Evolutionary conservation across 2,113 vertebrate genomes (phyloP).

Genomic region (Gallinago paraguaiae): DNA sequence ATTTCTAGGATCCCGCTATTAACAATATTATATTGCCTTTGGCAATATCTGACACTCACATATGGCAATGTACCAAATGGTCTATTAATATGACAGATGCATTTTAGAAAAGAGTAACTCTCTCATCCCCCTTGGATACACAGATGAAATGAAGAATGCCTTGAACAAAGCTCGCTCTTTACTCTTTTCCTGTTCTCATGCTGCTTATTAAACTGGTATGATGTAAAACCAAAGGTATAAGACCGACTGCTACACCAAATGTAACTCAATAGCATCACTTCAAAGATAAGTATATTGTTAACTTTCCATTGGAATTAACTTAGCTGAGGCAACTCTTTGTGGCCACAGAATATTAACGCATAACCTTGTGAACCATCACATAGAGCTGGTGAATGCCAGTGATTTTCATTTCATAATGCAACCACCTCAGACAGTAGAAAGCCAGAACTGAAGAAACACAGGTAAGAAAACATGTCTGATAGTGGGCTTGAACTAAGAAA

Average conservation of each 20-base stretch:
- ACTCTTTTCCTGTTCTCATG: neutral
- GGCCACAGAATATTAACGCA: constrained; percentile 46
- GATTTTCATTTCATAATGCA: constrained; percentile 58
- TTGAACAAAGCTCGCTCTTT: constrained; percentile 26
- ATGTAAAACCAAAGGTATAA: neutral
- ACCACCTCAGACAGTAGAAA: constrained; percentile 31
- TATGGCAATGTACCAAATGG: constrained; percentile 28
- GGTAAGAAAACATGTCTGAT: constrained; percentile 40
- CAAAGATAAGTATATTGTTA: constrained; percentile 51
- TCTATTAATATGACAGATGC: constrained; percentile 33
- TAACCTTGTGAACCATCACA: constrained; percentile 46
- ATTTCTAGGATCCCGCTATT: constrained; percentile 20
- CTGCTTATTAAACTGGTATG: constrained; percentile 23
- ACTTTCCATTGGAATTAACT: constrained; percentile 47
- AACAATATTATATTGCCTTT: constrained; percentile 29
- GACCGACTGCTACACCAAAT: constrained; percentile 6
- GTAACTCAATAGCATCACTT: constrained; percentile 34
- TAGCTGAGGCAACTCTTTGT: constrained; percentile 34
- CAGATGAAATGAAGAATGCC: neutral
- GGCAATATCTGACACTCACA: constrained; percentile 25
- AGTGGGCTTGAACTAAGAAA: constrained; percentile 35
- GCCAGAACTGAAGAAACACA: constrained; percentile 33
- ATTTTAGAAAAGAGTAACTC: constrained; percentile 3
- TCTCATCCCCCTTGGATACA: neutral
- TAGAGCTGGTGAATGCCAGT: constrained; percentile 41